Base-by-base conservation (phyloP, 1,140 invertebrate genomes). In the Delia radicum region DNA sequence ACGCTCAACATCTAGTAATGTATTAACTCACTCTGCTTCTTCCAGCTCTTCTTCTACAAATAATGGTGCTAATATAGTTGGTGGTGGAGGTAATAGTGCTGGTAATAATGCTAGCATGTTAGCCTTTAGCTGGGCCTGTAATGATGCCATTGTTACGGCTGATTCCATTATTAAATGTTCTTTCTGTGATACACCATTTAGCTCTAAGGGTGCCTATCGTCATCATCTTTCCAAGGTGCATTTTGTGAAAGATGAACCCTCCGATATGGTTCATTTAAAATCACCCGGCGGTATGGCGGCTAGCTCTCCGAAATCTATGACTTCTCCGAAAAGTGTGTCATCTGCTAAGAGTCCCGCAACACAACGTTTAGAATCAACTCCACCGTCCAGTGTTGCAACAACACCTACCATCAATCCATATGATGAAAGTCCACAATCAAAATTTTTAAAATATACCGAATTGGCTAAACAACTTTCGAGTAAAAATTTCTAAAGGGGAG, bases 181-280 rank as follows among this genome's bases (percentile, higher is more conserved):
- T 21, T 95, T 97, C 80, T 99, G 97, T 89, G 96, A 98, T 87
- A 96, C 96, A 18, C 95, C 95, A 10, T 98, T 98, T 85, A 95
- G 96, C 73, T 98, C 96, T 2, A 98, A 98, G 87, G 96, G 96
- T 31, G 96, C 96, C 1, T 99, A 98, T 87, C 91, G 97, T 79
- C 96, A 98, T 87, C 97, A 99, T 82, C 87, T 98, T 75, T 97
- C 96, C 71, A 97, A 98, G 84, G 97, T 97, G 92, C 96, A 98
- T 87, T 96, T 98, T 81, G 94, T 98, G 28, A 98, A 98, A 85
- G 96, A 98, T 79, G 94, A 94, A 21, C n/a, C 8, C n/a, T 18
- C 18, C 10, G 81, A 91, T 93, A 77, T 88, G 33, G 82, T 75
- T 18, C 83, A 26, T n/a, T 67, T 78, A 2, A 80, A 80, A 73